Evolutionary conservation across 2,113 vertebrate species (phyloP).

Genomic region (Galemys pyrenaicus): DNA sequence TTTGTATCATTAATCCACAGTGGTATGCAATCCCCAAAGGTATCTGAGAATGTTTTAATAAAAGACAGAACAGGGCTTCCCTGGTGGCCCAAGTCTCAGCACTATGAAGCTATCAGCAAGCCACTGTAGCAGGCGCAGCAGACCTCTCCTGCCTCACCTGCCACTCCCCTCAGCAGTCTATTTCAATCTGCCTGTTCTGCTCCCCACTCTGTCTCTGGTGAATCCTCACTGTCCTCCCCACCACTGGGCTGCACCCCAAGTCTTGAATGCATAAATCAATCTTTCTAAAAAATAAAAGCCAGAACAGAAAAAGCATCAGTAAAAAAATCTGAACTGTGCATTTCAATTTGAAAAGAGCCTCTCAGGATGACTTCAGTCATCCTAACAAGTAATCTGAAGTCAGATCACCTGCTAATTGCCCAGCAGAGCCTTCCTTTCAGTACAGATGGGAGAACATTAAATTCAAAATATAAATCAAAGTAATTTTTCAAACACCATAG

Average conservation of each 20-base stretch:
- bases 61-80: not conserved
- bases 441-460: not conserved
- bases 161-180: no score
- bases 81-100: no score
- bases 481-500: not conserved
- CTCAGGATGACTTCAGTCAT: not conserved
- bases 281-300: not conserved
- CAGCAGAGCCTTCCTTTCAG: not conserved
- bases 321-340: conserved; percentile 10
- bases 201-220: no score
- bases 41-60: no score
- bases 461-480: not conserved
- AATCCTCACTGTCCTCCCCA: no score
- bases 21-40: not conserved
- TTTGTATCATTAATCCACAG: not conserved
- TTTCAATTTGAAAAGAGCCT: not conserved
- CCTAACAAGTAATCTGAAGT: conserved; percentile 12
- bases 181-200: no score
- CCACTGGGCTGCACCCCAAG: no score
- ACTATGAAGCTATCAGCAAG: no score
- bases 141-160: no score
- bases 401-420: not conserved
- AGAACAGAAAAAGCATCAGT: not conserved
- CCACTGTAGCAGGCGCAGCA: no score
- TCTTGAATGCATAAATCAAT: no score